Evolutionary conservation across 1,140 invertebrate genomes (phyloP), one percentile per base, ranked within the genome.

Genomic region (Nixonia krombeini): DNA sequence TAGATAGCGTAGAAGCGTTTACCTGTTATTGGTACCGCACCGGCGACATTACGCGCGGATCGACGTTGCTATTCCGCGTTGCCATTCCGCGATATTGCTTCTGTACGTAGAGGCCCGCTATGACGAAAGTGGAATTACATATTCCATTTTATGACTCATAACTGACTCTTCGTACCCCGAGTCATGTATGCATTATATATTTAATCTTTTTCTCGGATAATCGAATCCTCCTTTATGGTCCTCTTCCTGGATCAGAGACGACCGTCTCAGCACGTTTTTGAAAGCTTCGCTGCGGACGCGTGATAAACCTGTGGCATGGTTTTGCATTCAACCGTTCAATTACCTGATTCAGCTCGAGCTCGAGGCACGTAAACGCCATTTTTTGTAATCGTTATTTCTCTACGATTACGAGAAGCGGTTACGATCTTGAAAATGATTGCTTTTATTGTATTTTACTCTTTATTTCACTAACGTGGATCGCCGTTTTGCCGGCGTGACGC

Each of bases 131-230:
- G 49, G 56, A 70, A 71, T 76, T 77, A 70, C 73, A 72, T 74
- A 76, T 78, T 72, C 70, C 68, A 68, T 73, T 79, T 79, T 76
- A 75, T 58, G 66, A 66, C 28, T 70, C 52, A 73, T 70, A 74
- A 74, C 66, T 51, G 61, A 70, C 58, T 72, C 42, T 53, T 70
- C 72, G 58, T 75, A 72, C 25, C 38, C 74, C 38, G 40, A 66
- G 38, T 35, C 33, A 62, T 59, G 52, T 61, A 70, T 52, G 61
- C 52, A 57, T 57, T 38, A 52, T 63, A 66, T 58, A 71, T 58
- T 66, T 62, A 66, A 49, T 53, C 63, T 38, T 53, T n/a, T 42
- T 49, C 42, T 31, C 42, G 53, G 46, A 66, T 50, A 66, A 66
- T 66, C 55, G 50, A 58, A 58, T 44, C 35, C 21, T 31, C 55